These are phyloP conservation scores for Parotia lawesii DNA, from an alignment of 2,113 vertebrate species.

Conservation along the genomic window DNA sequence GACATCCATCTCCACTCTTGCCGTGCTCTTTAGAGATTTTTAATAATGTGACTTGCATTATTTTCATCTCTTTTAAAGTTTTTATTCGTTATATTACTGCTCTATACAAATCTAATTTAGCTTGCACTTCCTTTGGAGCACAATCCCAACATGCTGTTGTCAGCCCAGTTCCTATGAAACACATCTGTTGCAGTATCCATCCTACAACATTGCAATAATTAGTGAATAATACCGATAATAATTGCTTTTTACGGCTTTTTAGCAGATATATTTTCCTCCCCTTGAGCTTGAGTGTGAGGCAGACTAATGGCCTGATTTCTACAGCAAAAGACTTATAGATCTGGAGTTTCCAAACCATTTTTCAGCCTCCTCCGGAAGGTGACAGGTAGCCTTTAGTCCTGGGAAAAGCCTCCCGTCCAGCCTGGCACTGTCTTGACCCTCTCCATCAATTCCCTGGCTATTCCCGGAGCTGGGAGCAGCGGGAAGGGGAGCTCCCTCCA, in stretches of 20 bases:
- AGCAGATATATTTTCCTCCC: background rate
- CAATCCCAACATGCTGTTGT: background rate
- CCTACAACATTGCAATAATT: background rate
- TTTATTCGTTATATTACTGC: background rate
- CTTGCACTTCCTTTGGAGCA: background rate
- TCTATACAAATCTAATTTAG: background rate
- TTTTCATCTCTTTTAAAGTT: background rate
- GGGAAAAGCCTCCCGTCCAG: background rate
- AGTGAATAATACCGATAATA: background rate
- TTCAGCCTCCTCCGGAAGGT: background rate
- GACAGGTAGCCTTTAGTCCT: background rate
- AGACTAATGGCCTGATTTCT: background rate
- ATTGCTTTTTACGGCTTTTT: background rate
- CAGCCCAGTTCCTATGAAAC: background rate
- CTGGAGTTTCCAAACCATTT: conserved; percentile 10
- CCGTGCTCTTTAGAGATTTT: background rate
- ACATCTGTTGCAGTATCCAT: background rate
- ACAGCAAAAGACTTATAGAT: background rate
- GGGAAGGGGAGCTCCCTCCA: background rate
- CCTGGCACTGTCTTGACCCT: background rate
- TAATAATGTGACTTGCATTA: background rate
- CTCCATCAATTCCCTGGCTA: background rate
- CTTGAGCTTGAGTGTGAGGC: background rate
- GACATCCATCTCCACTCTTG: background rate
- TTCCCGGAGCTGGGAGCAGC: background rate